Percentiles rank a stretch among this genome's conserved stretches.
Evolutionary conservation across 2,797 vertebrate species (phyloP).

Genomic region (Lepus townsendii): DNA sequence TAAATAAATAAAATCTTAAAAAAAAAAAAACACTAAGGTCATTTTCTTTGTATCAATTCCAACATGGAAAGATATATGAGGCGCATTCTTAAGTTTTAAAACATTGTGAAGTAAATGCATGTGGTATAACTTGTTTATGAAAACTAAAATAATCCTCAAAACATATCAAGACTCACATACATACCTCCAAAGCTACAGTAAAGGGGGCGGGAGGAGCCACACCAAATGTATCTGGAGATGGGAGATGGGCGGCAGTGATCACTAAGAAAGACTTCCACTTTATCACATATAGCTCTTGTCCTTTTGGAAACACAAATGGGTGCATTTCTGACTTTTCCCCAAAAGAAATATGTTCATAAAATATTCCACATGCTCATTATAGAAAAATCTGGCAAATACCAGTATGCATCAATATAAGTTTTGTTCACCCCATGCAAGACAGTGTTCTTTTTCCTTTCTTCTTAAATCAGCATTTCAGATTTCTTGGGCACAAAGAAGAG

Average conservation of each 20-base stretch:
- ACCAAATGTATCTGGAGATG: not conserved
- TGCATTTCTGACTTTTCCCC: conserved; percentile 43
- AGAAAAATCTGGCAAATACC: conserved; percentile 13
- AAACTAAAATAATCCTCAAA: conserved; percentile 18
- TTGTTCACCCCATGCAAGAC: not conserved
- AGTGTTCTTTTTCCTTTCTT: not conserved
- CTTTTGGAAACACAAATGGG: not conserved
- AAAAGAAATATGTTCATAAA: conserved; percentile 32
- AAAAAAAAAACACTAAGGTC: not conserved
- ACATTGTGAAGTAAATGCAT: not conserved
- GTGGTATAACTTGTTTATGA: not conserved
- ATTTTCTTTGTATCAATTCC: not conserved
- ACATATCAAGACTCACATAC: not conserved
- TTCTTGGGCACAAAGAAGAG: not conserved
- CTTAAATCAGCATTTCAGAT: not conserved
- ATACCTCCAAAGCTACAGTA: not conserved
- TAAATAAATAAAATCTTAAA: too few species aligned
- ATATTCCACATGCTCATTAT: conserved; percentile 35
- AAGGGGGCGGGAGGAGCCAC: not conserved
- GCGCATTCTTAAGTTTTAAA: conserved; percentile 11
- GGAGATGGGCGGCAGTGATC: not conserved
- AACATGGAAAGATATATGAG: not conserved
- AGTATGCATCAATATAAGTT: not conserved
- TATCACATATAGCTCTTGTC: not conserved
- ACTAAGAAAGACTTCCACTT: not conserved